Conservation (phyloP, 2,797 vertebrate species). For the Lepidocolaptes lacrymiger region DNA sequence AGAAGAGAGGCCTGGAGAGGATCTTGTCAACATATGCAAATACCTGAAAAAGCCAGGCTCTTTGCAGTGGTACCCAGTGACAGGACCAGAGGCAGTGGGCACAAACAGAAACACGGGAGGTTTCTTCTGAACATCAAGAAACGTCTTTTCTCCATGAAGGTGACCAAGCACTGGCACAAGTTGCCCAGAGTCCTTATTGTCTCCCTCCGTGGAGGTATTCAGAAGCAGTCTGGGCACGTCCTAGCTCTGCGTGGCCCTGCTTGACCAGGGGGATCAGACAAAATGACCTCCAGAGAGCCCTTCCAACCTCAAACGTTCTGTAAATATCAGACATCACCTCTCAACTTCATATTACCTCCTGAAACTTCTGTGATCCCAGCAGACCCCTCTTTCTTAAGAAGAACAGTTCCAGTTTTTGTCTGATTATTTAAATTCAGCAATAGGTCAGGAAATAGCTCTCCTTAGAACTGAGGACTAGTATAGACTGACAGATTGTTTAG, state of each 20-base stretch:
- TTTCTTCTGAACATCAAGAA: not conserved
- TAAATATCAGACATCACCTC: not conserved
- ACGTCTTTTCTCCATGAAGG: not conserved
- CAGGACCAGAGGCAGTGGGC: not conserved
- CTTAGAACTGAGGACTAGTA: not conserved
- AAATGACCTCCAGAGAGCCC: not conserved
- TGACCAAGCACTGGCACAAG: not conserved
- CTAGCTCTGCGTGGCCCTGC: not conserved
- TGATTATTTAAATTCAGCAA: not conserved
- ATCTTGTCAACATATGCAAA: not conserved
- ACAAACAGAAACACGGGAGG: not conserved
- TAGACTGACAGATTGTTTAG: not conserved
- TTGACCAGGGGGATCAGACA: not conserved
- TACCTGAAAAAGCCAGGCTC: not conserved
- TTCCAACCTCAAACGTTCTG: not conserved
- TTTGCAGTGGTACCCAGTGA: not conserved
- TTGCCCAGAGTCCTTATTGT: not conserved
- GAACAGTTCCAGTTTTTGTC: not conserved
- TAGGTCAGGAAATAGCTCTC: not conserved
- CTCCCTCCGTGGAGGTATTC: not conserved
- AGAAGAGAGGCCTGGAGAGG: not conserved
- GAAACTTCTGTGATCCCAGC: not conserved
- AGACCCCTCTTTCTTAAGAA: not conserved
- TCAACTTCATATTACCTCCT: not conserved
- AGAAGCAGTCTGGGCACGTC: not conserved